These are phyloP conservation scores for Boleophthalmus pectinirostris DNA, from an alignment of 2,113 vertebrate species.

Conservation along the genomic window DNA sequence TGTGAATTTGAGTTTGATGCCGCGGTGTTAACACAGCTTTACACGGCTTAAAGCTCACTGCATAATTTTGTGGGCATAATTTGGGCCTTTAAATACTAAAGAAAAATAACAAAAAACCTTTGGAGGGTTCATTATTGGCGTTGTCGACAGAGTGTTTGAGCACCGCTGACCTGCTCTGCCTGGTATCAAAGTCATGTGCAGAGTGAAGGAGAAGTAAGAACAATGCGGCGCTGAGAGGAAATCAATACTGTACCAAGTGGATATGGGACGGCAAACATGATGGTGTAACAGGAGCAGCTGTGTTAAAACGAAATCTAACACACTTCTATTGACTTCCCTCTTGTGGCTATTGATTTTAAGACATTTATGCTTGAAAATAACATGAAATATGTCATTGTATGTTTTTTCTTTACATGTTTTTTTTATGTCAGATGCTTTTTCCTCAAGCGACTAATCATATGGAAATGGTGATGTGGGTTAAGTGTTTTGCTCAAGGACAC, in stretches of 20 bases:
- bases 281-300: background rate
- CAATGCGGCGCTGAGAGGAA: background rate
- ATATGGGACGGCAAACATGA: background rate
- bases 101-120: background rate
- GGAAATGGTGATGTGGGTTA: background rate
- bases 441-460: background rate
- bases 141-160: constrained; percentile 17
- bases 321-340: background rate
- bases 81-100: constrained; percentile 13
- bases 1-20: too few species aligned
- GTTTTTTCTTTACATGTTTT: background rate
- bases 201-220: background rate
- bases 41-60: too few species aligned
- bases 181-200: background rate
- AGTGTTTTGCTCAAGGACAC: background rate
- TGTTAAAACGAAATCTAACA: background rate
- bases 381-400: background rate
- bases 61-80: too few species aligned
- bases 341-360: background rate
- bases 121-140: constrained; percentile 19
- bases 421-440: background rate
- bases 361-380: background rate
- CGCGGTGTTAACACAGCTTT: too few species aligned
- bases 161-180: background rate
- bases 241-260: constrained; percentile 9